A percentile compares a stretch with the other conserved stretches of the same genome.
Conservation (phyloP, 1,140 invertebrate species). For the Berghia stephanieae region DNA sequence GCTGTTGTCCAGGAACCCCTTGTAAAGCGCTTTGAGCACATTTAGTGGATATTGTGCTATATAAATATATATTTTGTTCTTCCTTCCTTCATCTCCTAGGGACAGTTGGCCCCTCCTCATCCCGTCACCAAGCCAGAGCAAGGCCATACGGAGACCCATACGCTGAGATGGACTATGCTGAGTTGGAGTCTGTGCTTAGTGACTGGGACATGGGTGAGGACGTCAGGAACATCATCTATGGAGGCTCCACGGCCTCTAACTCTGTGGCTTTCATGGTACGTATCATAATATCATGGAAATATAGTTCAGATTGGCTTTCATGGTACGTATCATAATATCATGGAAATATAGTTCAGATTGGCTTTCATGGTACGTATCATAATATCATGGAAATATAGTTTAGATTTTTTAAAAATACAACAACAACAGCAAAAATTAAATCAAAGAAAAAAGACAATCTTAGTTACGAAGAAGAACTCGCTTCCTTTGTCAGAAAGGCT, state of each 20-base stretch:
- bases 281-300: too few relatives aligned
- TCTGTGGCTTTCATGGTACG: slow-evolving; percentile 39
- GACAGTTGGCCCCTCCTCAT: neutral
- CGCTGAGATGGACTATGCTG: slow-evolving; percentile 38
- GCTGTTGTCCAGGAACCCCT: too few relatives aligned
- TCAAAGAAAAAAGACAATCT: too few relatives aligned
- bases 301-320: slow-evolving; percentile 35
- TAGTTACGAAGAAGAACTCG: too few relatives aligned
- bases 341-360: too few relatives aligned
- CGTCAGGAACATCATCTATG: slow-evolving; percentile 58
- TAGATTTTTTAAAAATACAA: too few relatives aligned
- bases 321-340: too few relatives aligned
- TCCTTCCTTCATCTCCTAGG: neutral
- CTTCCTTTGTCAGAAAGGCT: too few relatives aligned
- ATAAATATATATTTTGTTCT: neutral
- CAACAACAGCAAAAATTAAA: too few relatives aligned
- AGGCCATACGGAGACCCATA: slow-evolving; percentile 62
- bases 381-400: too few relatives aligned
- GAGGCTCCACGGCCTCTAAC: slow-evolving; percentile 43
- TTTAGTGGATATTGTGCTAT: too few relatives aligned
- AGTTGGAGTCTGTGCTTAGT: slow-evolving; percentile 56
- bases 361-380: slow-evolving; percentile 34
- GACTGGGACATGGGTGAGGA: slow-evolving; percentile 61
- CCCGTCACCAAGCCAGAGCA: slow-evolving; percentile 27
- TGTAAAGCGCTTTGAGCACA: too few relatives aligned